Percentiles rank a stretch among this genome's conserved stretches.
These are phyloP conservation scores for Ciconia boyciana DNA, from an alignment of 2,113 vertebrate genomes.

Conservation along the genomic window DNA sequence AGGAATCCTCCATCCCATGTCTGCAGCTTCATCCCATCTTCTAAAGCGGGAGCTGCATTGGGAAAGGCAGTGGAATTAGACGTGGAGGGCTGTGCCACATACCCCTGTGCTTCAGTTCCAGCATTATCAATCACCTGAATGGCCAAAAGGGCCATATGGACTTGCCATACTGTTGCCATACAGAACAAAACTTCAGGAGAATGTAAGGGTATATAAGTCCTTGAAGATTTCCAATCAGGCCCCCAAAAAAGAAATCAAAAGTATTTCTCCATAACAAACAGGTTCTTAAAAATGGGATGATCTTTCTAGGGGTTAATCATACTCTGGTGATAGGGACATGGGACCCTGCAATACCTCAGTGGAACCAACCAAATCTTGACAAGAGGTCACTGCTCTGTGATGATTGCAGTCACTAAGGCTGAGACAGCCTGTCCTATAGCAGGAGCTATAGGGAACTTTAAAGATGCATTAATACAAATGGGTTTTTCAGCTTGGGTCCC, in stretches of 20 bases:
- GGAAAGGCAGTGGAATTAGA: neutral
- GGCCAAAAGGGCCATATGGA: neutral
- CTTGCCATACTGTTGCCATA: neutral
- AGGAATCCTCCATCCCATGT: neutral
- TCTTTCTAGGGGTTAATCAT: neutral
- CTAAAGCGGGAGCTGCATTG: neutral
- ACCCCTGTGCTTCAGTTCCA: neutral
- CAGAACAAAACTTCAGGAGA: neutral
- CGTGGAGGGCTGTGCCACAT: neutral
- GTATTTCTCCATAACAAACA: neutral
- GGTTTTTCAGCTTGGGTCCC: neutral
- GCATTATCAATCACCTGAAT: neutral
- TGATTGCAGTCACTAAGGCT: neutral
- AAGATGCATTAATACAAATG: neutral
- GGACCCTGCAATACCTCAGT: neutral
- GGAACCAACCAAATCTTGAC: neutral
- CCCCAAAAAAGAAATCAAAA: neutral
- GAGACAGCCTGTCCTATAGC: neutral
- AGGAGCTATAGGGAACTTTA: neutral
- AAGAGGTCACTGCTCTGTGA: neutral
- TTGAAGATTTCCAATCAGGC: neutral
- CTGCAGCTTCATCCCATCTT: neutral
- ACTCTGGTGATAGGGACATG: neutral
- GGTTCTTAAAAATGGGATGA: neutral
- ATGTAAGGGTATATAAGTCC: neutral